Evolutionary conservation across 2,888 invertebrate species (phyloP), one percentile per base, ranked within the genome.

Genomic region (Erpobdella octoculata): DNA sequence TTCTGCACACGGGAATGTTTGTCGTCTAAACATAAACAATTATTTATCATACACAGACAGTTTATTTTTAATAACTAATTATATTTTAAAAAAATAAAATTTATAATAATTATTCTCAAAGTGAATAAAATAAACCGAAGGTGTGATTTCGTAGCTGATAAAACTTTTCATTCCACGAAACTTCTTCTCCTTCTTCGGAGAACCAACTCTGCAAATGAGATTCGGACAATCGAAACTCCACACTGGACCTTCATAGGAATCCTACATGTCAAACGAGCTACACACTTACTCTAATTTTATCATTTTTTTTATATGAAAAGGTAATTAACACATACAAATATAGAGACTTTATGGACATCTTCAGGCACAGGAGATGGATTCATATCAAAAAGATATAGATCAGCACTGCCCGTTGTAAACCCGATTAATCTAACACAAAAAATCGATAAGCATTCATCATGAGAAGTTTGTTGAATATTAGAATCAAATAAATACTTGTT

Each of bases 171-270:
- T 88, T 58, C 95, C 97, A 82, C 95, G 95, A 80, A 97, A 88
- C 85, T 98, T 98, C 0, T 92, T 90, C 84, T 95, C 95, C 83
- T 98, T 97, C 81, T 95, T 96, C 6, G 96, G 96, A 71, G 94
- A 94, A 21, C 93, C 90, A 37, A 97, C 91, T 70, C 89, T 86
- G 73, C 96, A 96, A 6, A 87, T 87, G 81, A 93, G 95, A 1
- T 89, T 87, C 73, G 89, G 88, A 65, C 86, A 84, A 72, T 89
- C 87, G 6, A 53, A 2, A 73, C 89, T 86, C 95, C 95, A 97
- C 73, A 87, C 85, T 79, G 89, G 90, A 31, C 89, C 89, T 75
- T 89, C 89, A 73, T 88, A 87, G 76, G 80, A 80, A 76, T 90
- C 90, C 77, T 85, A 70, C 28, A 18, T 12, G 33, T 12, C 12